Evolutionary conservation across 2,888 invertebrate species (phyloP).

Genomic region (Cylloceria caligata): DNA sequence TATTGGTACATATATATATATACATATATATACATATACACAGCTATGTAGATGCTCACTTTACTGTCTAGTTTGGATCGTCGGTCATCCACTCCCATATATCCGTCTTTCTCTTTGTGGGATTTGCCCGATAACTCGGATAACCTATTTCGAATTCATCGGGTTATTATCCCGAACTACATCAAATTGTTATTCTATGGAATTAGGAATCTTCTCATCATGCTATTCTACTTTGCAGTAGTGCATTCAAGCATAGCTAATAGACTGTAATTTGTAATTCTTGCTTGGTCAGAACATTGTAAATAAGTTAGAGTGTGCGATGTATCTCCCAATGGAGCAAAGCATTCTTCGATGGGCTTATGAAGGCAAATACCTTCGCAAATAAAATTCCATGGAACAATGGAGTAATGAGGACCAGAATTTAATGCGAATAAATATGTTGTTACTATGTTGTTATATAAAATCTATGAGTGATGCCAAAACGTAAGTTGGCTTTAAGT

Average conservation of each 20-base stretch:
- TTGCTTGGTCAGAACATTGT: slow-evolving; percentile 20
- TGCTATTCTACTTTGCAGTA: not conserved
- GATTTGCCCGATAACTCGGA: too few relatives aligned
- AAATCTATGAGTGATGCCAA: not conserved
- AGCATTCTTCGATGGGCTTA: slow-evolving; percentile 18
- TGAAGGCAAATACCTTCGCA: slow-evolving; percentile 32
- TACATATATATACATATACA: too few relatives aligned
- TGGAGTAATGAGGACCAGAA: not conserved
- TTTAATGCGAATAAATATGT: not conserved
- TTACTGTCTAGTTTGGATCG: too few relatives aligned
- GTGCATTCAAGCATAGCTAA: slow-evolving; percentile 37
- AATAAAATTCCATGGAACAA: slow-evolving; percentile 38
- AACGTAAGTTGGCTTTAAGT: not conserved
- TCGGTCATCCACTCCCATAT: too few relatives aligned
- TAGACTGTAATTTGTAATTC: slow-evolving; percentile 50
- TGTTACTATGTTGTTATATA: too few relatives aligned
- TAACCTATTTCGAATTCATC: not conserved
- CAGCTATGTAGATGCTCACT: too few relatives aligned
- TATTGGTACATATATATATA: too few relatives aligned
- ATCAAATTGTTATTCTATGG: slow-evolving; percentile 20
- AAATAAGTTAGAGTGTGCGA: slow-evolving; percentile 33
- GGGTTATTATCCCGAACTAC: not conserved
- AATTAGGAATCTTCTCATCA: slow-evolving; percentile 36
- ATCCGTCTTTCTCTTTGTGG: too few relatives aligned
- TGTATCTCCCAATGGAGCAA: not conserved